Conservation (phyloP, 1,140 invertebrate genomes). For the Megathymus violae region DNA sequence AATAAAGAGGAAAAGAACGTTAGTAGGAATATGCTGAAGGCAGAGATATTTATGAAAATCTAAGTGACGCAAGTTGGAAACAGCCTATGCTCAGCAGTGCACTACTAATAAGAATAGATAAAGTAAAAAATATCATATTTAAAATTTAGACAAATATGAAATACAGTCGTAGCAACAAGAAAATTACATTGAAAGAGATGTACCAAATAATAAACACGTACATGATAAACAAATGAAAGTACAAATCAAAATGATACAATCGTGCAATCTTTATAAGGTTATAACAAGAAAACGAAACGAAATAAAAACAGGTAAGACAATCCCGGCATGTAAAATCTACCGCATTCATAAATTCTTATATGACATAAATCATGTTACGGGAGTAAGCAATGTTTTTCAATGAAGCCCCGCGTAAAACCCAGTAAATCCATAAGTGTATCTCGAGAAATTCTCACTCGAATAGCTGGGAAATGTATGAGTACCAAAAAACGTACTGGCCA, state of each 20-base stretch:
- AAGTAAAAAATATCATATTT: no score
- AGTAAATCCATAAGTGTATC: slow-evolving; percentile 23
- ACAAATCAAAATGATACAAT: background rate
- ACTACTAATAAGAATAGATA: no score
- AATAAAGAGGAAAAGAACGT: no score
- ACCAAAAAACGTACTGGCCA: slow-evolving; percentile 9
- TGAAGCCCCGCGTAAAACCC: slow-evolving; percentile 13
- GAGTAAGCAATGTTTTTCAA: slow-evolving; percentile 27
- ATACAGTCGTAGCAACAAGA: no score
- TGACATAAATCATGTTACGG: slow-evolving; percentile 20
- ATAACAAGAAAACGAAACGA: background rate
- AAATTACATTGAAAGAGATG: no score
- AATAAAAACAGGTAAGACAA: slow-evolving; percentile 2
- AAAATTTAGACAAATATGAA: no score
- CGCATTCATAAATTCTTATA: slow-evolving; percentile 26
- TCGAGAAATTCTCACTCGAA: slow-evolving; percentile 25
- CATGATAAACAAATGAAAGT: background rate
- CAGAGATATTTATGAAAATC: no score
- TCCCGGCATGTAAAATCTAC: slow-evolving; percentile 6
- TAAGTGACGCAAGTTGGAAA: no score
- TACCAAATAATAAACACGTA: background rate
- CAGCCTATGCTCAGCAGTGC: no score
- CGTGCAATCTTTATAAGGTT: background rate
- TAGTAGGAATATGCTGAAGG: no score
- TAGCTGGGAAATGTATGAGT: slow-evolving; percentile 17